These are phyloP conservation scores for Yoshiicerus persimilis DNA, from an alignment of 1,140 invertebrate genomes.

Conservation along the genomic window DNA sequence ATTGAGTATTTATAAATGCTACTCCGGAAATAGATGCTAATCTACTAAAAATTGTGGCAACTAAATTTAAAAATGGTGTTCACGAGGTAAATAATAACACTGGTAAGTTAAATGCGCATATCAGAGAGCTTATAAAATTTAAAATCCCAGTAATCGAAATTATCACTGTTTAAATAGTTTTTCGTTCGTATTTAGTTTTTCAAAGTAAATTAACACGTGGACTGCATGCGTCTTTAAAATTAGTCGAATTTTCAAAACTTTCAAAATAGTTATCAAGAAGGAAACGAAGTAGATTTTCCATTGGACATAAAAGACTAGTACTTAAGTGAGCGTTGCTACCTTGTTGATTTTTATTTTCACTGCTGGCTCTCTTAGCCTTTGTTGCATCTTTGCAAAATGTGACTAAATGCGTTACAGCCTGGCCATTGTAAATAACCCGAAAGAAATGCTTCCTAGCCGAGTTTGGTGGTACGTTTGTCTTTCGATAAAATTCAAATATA, in stretches of 20 bases:
- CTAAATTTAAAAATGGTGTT: neutral
- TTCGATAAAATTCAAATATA: constrained; percentile 70
- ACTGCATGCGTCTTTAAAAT: constrained; percentile 78
- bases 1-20: neutral
- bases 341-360: constrained; percentile 32
- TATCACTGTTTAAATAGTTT: no score
- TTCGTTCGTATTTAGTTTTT: no score
- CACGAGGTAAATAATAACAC: neutral
- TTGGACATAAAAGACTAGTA: constrained; percentile 67
- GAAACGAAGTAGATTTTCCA: constrained; percentile 80
- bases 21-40: neutral
- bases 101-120: no score
- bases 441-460: constrained; percentile 72
- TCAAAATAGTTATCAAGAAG: constrained; percentile 82
- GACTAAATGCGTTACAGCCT: constrained; percentile 77
- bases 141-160: no score
- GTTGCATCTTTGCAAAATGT: constrained; percentile 70
- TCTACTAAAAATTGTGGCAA: neutral
- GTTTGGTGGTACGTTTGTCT: constrained; percentile 37
- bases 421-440: constrained; percentile 80
- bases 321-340: neutral
- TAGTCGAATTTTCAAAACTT: constrained; percentile 71
- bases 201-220: neutral
- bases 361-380: constrained; percentile 49
- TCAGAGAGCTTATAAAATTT: no score